Percentiles rank a stretch among this genome's conserved stretches.
These are phyloP conservation scores for Galemys pyrenaicus DNA, from an alignment of 2,113 vertebrate species.

Conservation along the genomic window DNA sequence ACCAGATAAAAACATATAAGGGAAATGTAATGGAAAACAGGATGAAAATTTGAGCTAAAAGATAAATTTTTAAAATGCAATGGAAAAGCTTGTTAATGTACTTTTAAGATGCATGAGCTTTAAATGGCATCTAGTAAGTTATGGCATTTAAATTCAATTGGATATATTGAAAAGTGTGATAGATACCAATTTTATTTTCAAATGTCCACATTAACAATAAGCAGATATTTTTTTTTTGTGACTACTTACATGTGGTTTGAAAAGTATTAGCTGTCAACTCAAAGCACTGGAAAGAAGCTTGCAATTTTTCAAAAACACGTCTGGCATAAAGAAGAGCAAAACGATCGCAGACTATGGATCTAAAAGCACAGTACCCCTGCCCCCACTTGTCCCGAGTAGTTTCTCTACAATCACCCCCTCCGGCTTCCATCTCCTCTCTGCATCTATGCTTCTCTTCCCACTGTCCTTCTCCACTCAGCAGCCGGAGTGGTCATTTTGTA, in stretches of 20 bases:
- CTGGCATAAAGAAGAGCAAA: background rate
- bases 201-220: slow-evolving; percentile 43
- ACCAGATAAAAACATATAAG: background rate
- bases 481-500: background rate
- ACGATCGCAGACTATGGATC: accelerated
- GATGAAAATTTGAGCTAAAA: slow-evolving; percentile 44
- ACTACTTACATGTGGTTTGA: background rate
- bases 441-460: background rate
- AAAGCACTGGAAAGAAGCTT: background rate
- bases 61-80: background rate
- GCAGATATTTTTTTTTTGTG: slow-evolving; percentile 36
- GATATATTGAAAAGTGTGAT: slow-evolving; percentile 24
- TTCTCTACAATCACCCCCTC: accelerated
- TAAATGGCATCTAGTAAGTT: slow-evolving; percentile 26
- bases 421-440: accelerated
- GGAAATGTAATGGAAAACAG: background rate
- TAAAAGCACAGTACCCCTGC: no score
- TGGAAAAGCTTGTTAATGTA: slow-evolving; percentile 11
- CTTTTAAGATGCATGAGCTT: slow-evolving; percentile 36
- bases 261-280: slow-evolving; percentile 1
- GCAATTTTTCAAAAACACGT: background rate
- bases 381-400: accelerated
- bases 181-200: slow-evolving; percentile 22
- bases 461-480: background rate
- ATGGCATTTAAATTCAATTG: background rate